A percentile compares a stretch with the other conserved stretches of the same genome.
Evolutionary conservation across 2,113 vertebrate genomes (phyloP).

Genomic region (Cariama cristata): DNA sequence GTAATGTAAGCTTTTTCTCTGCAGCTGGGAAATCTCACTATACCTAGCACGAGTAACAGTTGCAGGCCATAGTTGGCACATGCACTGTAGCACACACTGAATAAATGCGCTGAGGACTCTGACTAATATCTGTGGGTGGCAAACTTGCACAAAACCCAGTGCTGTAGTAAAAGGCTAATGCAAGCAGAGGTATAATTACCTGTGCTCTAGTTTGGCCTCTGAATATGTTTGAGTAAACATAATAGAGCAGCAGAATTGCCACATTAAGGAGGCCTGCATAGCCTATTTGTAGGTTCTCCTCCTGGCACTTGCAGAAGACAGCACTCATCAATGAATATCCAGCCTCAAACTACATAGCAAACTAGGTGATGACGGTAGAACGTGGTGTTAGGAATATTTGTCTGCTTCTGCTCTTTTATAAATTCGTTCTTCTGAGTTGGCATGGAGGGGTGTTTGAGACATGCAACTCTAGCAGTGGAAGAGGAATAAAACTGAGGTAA

Average conservation of each 20-base stretch:
- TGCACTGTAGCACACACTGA: neutral
- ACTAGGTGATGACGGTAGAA: neutral
- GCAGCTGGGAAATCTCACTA: neutral
- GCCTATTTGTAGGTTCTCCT: neutral
- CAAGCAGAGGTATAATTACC: neutral
- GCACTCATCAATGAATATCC: neutral
- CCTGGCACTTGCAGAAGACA: neutral
- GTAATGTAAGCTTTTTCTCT: neutral
- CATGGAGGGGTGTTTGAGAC: neutral
- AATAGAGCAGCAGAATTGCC: neutral
- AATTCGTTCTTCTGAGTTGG: neutral
- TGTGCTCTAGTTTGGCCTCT: neutral
- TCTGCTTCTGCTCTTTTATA: neutral
- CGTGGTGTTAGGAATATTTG: neutral
- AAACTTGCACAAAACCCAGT: neutral
- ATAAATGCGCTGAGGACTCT: neutral
- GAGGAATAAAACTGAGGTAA: neutral
- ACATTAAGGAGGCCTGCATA: fast-evolving
- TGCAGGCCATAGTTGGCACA: fast-evolving
- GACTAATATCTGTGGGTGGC: neutral
- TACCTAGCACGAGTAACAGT: neutral
- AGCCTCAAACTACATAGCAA: neutral
- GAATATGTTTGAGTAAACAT: neutral
- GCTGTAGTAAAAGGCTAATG: neutral
- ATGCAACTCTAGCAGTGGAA: neutral